Conservation (phyloP, 2,888 invertebrate genomes). For the Sarcophaga caerulescens region DNA sequence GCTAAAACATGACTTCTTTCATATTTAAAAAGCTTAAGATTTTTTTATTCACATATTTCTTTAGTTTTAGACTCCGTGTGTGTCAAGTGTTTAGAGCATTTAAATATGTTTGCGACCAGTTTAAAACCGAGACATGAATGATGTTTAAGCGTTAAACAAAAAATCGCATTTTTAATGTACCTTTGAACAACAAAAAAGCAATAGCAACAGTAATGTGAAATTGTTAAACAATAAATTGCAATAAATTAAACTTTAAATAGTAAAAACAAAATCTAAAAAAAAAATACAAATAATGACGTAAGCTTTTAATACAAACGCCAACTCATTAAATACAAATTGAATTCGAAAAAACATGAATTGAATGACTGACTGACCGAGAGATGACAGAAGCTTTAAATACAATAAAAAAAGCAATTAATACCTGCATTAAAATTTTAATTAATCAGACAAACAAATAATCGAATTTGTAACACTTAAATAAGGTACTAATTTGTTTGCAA, state of each 20-base stretch:
- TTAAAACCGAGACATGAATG: conserved; percentile 30
- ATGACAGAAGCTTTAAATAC: conserved; percentile 23
- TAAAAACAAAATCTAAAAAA: conserved; percentile 7
- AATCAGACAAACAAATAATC: too few relatives aligned
- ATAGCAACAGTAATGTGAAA: conserved; percentile 29
- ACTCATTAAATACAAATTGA: conserved; percentile 47
- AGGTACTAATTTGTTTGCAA: background rate
- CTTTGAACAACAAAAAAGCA: conserved; percentile 30
- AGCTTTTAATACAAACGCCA: conserved; percentile 60
- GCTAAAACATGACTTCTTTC: conserved; percentile 7
- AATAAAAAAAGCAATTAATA: background rate
- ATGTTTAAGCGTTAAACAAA: conserved; percentile 27
- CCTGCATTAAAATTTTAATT: background rate
- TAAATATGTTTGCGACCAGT: background rate
- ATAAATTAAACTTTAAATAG: conserved; percentile 61
- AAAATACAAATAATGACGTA: conserved; percentile 52
- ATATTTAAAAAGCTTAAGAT: conserved; percentile 11
- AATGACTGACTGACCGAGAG: conserved; percentile 8
- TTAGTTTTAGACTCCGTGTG: background rate
- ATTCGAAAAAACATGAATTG: conserved; percentile 6
- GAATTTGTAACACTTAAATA: background rate
- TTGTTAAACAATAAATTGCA: conserved; percentile 66
- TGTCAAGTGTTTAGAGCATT: conserved; percentile 24
- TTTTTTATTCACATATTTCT: background rate
- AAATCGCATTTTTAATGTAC: conserved; percentile 37